Conservation (phyloP, 2,888 invertebrate species). For the Timema podura region DNA sequence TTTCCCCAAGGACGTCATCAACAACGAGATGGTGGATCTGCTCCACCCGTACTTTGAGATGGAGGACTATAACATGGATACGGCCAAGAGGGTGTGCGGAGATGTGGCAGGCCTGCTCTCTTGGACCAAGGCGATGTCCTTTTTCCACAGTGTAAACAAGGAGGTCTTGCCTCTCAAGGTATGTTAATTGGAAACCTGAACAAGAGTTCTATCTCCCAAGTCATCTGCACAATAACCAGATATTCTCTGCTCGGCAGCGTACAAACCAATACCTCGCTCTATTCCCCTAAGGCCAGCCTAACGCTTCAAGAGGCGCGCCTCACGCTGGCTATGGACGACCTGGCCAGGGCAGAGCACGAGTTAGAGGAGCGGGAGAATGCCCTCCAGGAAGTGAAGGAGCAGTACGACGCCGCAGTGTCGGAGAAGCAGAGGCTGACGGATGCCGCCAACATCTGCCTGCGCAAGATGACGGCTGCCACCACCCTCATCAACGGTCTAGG, state of each 20-base stretch:
- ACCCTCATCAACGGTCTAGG: slow-evolving; percentile 92
- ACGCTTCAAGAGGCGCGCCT: slow-evolving; percentile 85
- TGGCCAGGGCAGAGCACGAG: slow-evolving; percentile 81
- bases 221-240: no score
- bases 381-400: slow-evolving; percentile 81
- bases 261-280: background rate
- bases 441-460: slow-evolving; percentile 86
- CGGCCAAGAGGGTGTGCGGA: slow-evolving; percentile 91
- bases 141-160: slow-evolving; percentile 93
- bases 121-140: slow-evolving; percentile 96
- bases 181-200: background rate
- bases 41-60: slow-evolving; percentile 87
- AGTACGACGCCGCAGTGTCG: slow-evolving; percentile 88
- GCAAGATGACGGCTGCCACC: slow-evolving; percentile 96
- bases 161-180: slow-evolving; percentile 89
- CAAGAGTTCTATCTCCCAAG: no score
- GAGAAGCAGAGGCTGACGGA: slow-evolving; percentile 90
- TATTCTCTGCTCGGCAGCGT: no score
- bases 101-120: slow-evolving; percentile 93
- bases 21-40: slow-evolving; percentile 94
- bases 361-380: slow-evolving; percentile 88
- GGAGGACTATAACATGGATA: slow-evolving; percentile 97
- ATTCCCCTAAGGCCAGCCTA: slow-evolving; percentile 64
- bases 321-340: slow-evolving; percentile 85
- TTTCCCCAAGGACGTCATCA: slow-evolving; percentile 94